Conservation (phyloP, 2,888 invertebrate species). For the Drosophila limbata region DNA sequence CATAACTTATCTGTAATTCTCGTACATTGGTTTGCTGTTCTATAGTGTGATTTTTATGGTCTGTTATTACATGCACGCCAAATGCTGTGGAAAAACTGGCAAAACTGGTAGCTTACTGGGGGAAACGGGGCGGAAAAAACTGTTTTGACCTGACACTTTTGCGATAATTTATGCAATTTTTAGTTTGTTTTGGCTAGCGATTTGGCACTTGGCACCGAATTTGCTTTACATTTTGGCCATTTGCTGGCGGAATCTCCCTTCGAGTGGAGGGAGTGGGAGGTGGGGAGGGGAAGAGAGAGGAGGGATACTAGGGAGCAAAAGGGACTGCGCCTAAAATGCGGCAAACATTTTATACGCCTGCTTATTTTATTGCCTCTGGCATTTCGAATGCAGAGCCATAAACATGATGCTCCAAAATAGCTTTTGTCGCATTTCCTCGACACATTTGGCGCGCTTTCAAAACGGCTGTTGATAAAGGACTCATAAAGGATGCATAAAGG, state of each 20-base stretch:
- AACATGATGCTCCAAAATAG: slow-evolving; percentile 58
- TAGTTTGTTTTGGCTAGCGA: slow-evolving; percentile 54
- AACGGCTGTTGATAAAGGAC: slow-evolving; percentile 29
- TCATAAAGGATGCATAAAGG: background rate
- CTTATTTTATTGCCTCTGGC: slow-evolving; percentile 56
- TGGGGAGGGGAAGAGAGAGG: too few species aligned
- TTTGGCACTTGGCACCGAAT: slow-evolving; percentile 52
- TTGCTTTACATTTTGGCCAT: slow-evolving; percentile 2
- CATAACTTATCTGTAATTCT: slow-evolving; percentile 46
- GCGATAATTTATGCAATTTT: slow-evolving; percentile 70
- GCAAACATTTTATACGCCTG: slow-evolving; percentile 61
- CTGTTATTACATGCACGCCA: slow-evolving; percentile 56
- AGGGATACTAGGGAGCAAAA: background rate
- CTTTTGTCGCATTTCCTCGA: slow-evolving; percentile 67
- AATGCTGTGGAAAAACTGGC: slow-evolving; percentile 65
- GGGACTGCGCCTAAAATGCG: slow-evolving; percentile 67
- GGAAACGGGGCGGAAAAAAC: slow-evolving; percentile 13
- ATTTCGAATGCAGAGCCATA: slow-evolving; percentile 57
- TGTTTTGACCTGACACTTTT: slow-evolving; percentile 38
- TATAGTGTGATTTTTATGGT: slow-evolving; percentile 61
- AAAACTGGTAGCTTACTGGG: slow-evolving; percentile 17
- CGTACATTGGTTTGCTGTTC: slow-evolving; percentile 1
- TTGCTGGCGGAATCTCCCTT: background rate
- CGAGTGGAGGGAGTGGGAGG: background rate
- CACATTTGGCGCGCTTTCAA: slow-evolving; percentile 69